Percentiles rank a stretch among this genome's conserved stretches.
Conservation (phyloP, 1,140 invertebrate genomes). For the Panulirus ornatus region DNA sequence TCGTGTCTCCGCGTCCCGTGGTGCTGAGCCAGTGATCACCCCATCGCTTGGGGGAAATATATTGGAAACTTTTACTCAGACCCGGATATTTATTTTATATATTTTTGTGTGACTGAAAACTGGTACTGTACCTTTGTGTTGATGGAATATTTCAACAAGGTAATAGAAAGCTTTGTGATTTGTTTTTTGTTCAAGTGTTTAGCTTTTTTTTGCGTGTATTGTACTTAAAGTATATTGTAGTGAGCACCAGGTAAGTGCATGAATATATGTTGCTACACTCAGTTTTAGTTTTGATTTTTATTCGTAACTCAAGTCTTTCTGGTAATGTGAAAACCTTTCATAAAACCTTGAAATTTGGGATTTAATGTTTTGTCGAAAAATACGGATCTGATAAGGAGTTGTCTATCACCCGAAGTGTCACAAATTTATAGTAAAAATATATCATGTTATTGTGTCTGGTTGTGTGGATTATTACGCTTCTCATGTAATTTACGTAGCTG, state of each 20-base stretch:
- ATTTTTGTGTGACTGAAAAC: neutral
- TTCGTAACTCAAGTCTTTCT: no score
- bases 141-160: constrained; percentile 22
- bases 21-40: neutral
- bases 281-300: no score
- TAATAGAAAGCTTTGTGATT: neutral
- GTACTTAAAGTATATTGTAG: neutral
- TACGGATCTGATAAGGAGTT: no score
- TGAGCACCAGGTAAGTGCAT: neutral
- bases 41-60: neutral
- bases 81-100: neutral
- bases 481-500: no score
- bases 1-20: constrained; percentile 6
- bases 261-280: no score
- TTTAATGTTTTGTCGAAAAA: no score
- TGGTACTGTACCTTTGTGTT: neutral
- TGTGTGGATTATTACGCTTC: no score
- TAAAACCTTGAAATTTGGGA: no score
- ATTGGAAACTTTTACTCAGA: neutral
- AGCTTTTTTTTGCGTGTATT: neutral
- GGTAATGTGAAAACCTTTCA: no score
- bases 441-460: no score
- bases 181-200: neutral
- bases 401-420: no score
- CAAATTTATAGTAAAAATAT: no score